Evolutionary conservation across 30 jellyfish, hydroid and myxozoan species (phyloP).

Genomic region (Mastigias papua): DNA sequence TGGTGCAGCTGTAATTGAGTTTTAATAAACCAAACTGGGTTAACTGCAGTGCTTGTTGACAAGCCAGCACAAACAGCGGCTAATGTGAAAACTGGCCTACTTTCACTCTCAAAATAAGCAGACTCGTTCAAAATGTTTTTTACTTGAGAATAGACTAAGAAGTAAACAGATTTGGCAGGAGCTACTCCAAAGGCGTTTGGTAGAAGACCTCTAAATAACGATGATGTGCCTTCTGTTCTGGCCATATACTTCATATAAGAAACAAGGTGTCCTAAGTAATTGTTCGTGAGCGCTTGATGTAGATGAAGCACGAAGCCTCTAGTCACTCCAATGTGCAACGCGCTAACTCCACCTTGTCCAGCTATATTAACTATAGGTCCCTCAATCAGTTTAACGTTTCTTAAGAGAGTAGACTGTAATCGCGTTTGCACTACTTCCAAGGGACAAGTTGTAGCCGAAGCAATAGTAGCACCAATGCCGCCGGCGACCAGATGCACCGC

Average conservation of each 20-base stretch:
- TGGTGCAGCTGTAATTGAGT: slow-evolving; percentile 91
- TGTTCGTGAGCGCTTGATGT: slow-evolving; percentile 24
- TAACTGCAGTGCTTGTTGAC: slow-evolving; percentile 86
- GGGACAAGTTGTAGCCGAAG: slow-evolving; percentile 86
- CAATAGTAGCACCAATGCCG: slow-evolving; percentile 85
- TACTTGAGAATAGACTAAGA: slow-evolving; percentile 83
- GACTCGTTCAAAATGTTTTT: slow-evolving; percentile 64
- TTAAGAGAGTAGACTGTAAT: slow-evolving; percentile 74
- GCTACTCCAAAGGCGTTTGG: slow-evolving; percentile 92
- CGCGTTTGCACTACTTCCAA: slow-evolving; percentile 84
- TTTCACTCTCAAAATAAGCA: slow-evolving; percentile 63
- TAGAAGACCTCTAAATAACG: slow-evolving; percentile 84
- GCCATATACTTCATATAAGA: slow-evolving; percentile 89
- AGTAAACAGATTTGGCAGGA: slow-evolving; percentile 91
- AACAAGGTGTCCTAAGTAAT: slow-evolving; percentile 66
- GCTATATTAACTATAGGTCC: slow-evolving; percentile 36
- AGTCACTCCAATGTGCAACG: slow-evolving; percentile 25
- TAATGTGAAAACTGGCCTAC: slow-evolving; percentile 78
- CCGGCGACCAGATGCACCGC: slow-evolving; percentile 86
- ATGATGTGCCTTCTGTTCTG: slow-evolving; percentile 82
- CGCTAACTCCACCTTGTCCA: slow-evolving; percentile 24
- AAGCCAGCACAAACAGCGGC: slow-evolving; percentile 95
- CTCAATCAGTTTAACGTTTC: neutral
- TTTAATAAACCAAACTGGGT: slow-evolving; percentile 96
- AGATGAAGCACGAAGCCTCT: slow-evolving; percentile 28